phyloP scores from a whole-genome alignment of 2,797 vertebrate genomes.

The Acipenser ruthenus region DNA sequence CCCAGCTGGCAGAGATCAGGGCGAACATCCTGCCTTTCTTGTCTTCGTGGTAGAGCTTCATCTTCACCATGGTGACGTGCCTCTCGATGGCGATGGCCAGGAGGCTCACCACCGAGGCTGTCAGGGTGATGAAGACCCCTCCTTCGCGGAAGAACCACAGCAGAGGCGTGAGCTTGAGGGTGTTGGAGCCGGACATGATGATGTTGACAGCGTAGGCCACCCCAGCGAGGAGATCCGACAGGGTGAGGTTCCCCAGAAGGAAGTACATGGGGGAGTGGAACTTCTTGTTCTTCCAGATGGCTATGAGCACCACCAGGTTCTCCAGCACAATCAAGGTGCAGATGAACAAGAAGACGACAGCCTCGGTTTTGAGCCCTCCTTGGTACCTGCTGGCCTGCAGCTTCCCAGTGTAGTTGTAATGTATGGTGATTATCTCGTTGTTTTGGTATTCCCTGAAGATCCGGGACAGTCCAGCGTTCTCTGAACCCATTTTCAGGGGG shows the following conservation, averaged over 20 bases:
- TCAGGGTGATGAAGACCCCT: slow-evolving; percentile 77
- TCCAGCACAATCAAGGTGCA: slow-evolving; percentile 77
- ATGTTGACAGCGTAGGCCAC: slow-evolving; percentile 80
- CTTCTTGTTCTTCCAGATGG: slow-evolving; percentile 79
- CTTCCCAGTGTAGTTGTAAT: slow-evolving; percentile 81
- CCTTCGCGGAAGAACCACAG: slow-evolving; percentile 81
- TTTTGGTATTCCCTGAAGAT: slow-evolving; percentile 56
- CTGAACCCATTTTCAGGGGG: too few relatives aligned
- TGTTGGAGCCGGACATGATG: slow-evolving; percentile 69
- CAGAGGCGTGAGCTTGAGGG: slow-evolving; percentile 67
- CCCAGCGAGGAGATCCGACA: slow-evolving; percentile 79
- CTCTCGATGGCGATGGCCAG: slow-evolving; percentile 82
- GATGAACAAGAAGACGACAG: slow-evolving; percentile 63
- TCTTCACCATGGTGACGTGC: slow-evolving; percentile 77
- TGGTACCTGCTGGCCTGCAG: slow-evolving; percentile 61
- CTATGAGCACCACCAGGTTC: slow-evolving; percentile 73
- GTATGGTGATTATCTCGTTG: slow-evolving; percentile 55
- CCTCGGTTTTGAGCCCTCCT: slow-evolving; percentile 62
- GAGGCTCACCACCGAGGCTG: slow-evolving; percentile 77
- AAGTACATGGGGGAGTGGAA: slow-evolving; percentile 85
- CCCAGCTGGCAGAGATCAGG: slow-evolving; percentile 72
- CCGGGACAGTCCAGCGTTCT: slow-evolving; percentile 18
- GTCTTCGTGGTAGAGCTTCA: slow-evolving; percentile 64
- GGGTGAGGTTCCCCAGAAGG: slow-evolving; percentile 78
- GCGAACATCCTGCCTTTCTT: slow-evolving; percentile 67